phyloP scores from a whole-genome alignment of 2,113 vertebrate genomes.

The Bos taurus region DNA sequence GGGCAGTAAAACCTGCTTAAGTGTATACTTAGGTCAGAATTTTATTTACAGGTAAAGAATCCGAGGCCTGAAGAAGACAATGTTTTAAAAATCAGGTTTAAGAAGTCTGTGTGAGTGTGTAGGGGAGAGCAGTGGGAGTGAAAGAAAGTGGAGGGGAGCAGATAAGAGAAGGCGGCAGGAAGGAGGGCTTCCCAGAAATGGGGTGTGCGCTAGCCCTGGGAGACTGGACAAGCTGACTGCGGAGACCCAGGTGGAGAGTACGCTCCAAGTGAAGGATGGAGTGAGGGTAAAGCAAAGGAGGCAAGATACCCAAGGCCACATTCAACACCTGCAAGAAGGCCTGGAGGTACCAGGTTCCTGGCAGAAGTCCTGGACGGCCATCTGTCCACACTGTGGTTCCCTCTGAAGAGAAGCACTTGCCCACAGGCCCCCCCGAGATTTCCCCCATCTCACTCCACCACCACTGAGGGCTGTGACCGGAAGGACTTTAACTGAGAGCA shows the following conservation, averaged over 20 bases:
- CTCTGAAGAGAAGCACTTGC: not conserved
- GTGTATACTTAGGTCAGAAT: not conserved
- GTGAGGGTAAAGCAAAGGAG: not conserved
- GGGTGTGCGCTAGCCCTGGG: fast-evolving
- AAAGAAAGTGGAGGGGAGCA: not conserved
- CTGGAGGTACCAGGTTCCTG: not conserved
- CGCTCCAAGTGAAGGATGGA: not conserved
- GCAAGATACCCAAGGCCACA: not conserved
- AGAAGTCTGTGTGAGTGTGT: not conserved
- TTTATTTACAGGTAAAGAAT: not conserved
- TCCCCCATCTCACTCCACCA: not conserved
- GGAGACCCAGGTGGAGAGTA: not conserved
- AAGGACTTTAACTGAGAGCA: not conserved
- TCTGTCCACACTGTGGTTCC: not conserved
- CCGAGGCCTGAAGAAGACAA: not conserved
- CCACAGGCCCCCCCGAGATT: too few species aligned
- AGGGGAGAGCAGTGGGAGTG: not conserved
- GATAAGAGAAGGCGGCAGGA: not conserved
- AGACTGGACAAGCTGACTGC: not conserved
- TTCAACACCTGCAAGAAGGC: not conserved
- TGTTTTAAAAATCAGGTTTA: not conserved
- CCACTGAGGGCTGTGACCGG: not conserved
- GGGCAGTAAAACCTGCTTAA: not conserved
- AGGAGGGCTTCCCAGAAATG: not conserved
- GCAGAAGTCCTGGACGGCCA: not conserved